These are phyloP conservation scores for Heliconius hortense DNA, from an alignment of 2,888 invertebrate species.

Conservation along the genomic window DNA sequence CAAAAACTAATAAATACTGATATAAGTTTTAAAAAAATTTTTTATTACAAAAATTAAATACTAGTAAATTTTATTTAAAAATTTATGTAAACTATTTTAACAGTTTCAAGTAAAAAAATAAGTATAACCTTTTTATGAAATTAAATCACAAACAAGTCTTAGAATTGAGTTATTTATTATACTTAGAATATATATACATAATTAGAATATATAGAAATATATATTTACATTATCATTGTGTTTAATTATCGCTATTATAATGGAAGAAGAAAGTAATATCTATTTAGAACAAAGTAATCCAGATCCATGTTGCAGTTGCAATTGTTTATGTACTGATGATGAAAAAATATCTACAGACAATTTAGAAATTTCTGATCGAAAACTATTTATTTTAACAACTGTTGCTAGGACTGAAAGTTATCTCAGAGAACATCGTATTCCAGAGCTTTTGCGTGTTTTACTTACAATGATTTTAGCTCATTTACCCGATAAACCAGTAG, in stretches of 20 bases:
- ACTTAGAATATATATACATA: too few species aligned
- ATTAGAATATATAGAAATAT: not conserved
- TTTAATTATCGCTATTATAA: constrained; percentile 18
- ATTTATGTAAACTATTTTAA: not conserved
- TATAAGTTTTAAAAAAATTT: too few species aligned
- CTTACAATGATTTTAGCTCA: constrained; percentile 63
- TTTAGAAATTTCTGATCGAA: constrained; percentile 53
- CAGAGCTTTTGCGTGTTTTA: constrained; percentile 67
- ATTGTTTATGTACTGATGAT: constrained; percentile 53
- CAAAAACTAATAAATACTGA: too few species aligned
- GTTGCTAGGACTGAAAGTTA: constrained; percentile 65
- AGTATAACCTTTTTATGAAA: not conserved
- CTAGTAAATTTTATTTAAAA: too few species aligned
- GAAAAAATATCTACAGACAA: constrained; percentile 43
- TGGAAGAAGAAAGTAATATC: constrained; percentile 47
- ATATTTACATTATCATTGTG: not conserved
- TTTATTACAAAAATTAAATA: too few species aligned
- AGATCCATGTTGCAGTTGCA: constrained; percentile 49
- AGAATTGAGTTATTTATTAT: not conserved
- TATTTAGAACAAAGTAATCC: constrained; percentile 6
- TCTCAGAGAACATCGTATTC: constrained; percentile 65
- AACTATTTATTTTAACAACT: constrained; percentile 55
- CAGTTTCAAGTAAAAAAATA: not conserved
- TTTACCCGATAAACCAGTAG: constrained; percentile 53
- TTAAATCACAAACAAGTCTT: not conserved